Evolutionary conservation across 2,797 vertebrate genomes (phyloP), one percentile per base, ranked within the genome.

Genomic region (Enteromius anoplus): DNA sequence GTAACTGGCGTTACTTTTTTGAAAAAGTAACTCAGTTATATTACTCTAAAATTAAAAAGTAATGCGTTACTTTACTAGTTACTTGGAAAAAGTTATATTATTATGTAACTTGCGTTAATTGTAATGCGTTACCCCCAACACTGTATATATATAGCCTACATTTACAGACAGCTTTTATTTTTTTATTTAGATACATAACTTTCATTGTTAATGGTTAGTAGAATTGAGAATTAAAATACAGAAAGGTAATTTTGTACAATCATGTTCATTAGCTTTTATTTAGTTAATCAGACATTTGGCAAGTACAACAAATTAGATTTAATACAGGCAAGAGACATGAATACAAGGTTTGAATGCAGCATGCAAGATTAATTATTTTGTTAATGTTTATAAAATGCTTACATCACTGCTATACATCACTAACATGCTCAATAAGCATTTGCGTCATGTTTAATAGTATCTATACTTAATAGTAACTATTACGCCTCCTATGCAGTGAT

Each of bases 231-330:
- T 47, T 3, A 32, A 55, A 75, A 58, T 53, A n/a, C 0, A 40
- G 12, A 55, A 55, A 53, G 2, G 9, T 9, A 5, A 66, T 65
- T 14, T 45, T 34, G 47, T 26, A 53, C 0, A 29, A n/a, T 12
- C n/a, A 76, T 21, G 62, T 49, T 65, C 3, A 5, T 17, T 11
- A 15, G 77, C 19, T 80, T 70, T 81, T 72, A 81, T 81, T 81
- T 32, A 62, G 73, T 55, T 12, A 10, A 72, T 60, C 47, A 12
- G 5, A 72, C 55, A 81, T 51, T 64, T 37, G 17, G 37, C 8
- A 23, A 45, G 70, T 5, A 42, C 49, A 37, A 15, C n/a, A 45
- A 65, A 23, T 29, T 21, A 49, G 32, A 70, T 42, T 72, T 34
- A 65, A 64, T 12, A 37, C 58, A 72, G 9, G 19, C 34, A 19